Evolutionary conservation across 1,140 invertebrate species (phyloP), one percentile per base, ranked within the genome.

Genomic region (Ctenoplectra terminalis): DNA sequence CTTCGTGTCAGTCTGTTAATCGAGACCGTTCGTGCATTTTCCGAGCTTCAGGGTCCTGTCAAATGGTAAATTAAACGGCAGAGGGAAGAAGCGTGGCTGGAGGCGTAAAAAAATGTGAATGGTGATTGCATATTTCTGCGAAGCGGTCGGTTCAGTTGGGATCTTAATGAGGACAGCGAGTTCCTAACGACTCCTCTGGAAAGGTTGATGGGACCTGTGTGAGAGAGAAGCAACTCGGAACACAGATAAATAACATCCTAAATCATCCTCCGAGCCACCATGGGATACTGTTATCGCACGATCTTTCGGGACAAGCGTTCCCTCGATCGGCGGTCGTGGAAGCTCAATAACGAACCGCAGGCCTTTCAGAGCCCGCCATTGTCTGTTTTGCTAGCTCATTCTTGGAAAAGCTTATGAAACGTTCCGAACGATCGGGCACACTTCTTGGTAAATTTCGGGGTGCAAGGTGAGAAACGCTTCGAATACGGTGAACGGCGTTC

Each of bases 161-260:
- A 46, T 40, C 61, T 81, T 86, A 79, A 83, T 80, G 73, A 84
- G 54, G 63, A 67, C 13, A 11, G 29, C 50, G 63, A 66, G 67
- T 20, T 64, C 60, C 50, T 58, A 63, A 54, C 34, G 15, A 43
- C 46, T 52, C 11, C 61, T 75, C 46, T 31, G 37, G 50, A 26
- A 56, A 66, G 71, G 70, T 58, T 58, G 66, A 72, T 58, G 54
- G 56, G 17, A 26, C 46, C 77, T 37, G 17, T 23, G 70, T 46
- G 23, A 40, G 40, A 52, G n/a, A 37, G 23, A 43, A 48, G 31
- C 17, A 73, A 34, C 56, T 54, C 17, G 43, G 74, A 17, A 72
- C 58, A 72, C 56, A 40, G 43, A 66, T 82, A 85, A 85, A 75
- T 70, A 76, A 66, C 71, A 52, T 60, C 81, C 73, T 85, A 83